These are phyloP conservation scores for Melieria omissa DNA, from an alignment of 2,888 invertebrate species.

Conservation along the genomic window DNA sequence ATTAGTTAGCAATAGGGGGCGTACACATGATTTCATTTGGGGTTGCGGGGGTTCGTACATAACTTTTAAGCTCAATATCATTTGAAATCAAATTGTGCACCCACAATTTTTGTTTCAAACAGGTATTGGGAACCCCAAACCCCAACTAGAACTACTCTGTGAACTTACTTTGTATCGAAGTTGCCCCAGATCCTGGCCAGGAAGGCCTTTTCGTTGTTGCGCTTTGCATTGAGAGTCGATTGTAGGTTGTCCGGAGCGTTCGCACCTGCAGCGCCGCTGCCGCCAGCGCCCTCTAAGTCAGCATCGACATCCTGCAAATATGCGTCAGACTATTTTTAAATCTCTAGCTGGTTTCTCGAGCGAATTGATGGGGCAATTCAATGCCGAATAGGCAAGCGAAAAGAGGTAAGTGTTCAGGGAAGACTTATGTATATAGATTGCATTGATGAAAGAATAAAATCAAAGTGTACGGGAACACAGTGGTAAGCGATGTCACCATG, in stretches of 20 bases:
- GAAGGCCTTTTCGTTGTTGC: slow-evolving; percentile 80
- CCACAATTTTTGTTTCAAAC: too few relatives aligned
- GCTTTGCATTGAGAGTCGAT: slow-evolving; percentile 50
- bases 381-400: background rate
- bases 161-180: slow-evolving; percentile 77
- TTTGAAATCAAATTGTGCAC: too few relatives aligned
- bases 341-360: slow-evolving; percentile 44
- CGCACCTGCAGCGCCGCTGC: slow-evolving; percentile 51
- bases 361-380: background rate
- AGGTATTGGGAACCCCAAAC: too few relatives aligned
- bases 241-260: slow-evolving; percentile 43
- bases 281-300: slow-evolving; percentile 49
- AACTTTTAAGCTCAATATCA: too few relatives aligned
- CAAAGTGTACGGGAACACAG: background rate
- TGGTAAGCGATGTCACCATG: too few relatives aligned
- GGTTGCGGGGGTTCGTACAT: too few relatives aligned
- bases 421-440: slow-evolving; percentile 1
- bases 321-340: slow-evolving; percentile 60
- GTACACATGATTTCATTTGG: too few relatives aligned
- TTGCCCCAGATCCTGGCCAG: slow-evolving; percentile 87
- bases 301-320: slow-evolving; percentile 65
- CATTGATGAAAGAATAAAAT: background rate
- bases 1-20: too few relatives aligned
- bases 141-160: background rate
- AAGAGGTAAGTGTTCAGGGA: background rate